These are phyloP conservation scores for Tineola bisselliella DNA, from an alignment of 2,888 invertebrate species.

Conservation along the genomic window DNA sequence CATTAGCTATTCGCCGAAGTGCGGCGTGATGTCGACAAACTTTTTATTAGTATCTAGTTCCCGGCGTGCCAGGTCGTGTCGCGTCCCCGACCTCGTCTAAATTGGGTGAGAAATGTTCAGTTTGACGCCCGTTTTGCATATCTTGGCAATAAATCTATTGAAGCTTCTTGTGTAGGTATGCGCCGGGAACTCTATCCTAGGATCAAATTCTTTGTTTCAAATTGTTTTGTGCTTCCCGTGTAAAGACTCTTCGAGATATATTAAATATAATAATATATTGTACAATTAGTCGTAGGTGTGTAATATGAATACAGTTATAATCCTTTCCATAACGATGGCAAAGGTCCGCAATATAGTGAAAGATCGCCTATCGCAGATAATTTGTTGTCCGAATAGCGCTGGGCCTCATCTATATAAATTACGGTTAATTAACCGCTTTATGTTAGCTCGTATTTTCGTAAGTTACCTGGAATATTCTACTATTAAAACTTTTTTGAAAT, in stretches of 20 bases:
- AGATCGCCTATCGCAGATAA: constrained; percentile 48
- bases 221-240: not conserved
- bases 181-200: constrained; percentile 1
- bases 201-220: not conserved
- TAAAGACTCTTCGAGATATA: not conserved
- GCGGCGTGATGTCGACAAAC: constrained; percentile 30
- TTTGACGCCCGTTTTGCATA: constrained; percentile 43
- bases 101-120: constrained; percentile 46
- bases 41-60: constrained; percentile 31
- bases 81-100: constrained; percentile 30
- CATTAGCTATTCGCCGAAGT: constrained; percentile 28
- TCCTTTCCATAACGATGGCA: not conserved
- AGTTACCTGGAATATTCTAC: not conserved
- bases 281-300: not conserved
- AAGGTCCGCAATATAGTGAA: constrained; percentile 20
- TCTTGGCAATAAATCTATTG: constrained; percentile 38
- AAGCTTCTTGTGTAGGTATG: constrained; percentile 18
- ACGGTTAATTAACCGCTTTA: constrained; percentile 43
- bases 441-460: constrained; percentile 3
- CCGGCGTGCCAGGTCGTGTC: constrained; percentile 19
- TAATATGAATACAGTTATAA: not conserved
- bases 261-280: not conserved
- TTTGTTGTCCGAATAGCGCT: constrained; percentile 47
- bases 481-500: not conserved
- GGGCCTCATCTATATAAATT: constrained; percentile 51